A percentile compares a stretch with the other conserved stretches of the same genome.
Evolutionary conservation across 64 coral and sea anemone genomes (phyloP).

Genomic region (Platygyra sinensis): DNA sequence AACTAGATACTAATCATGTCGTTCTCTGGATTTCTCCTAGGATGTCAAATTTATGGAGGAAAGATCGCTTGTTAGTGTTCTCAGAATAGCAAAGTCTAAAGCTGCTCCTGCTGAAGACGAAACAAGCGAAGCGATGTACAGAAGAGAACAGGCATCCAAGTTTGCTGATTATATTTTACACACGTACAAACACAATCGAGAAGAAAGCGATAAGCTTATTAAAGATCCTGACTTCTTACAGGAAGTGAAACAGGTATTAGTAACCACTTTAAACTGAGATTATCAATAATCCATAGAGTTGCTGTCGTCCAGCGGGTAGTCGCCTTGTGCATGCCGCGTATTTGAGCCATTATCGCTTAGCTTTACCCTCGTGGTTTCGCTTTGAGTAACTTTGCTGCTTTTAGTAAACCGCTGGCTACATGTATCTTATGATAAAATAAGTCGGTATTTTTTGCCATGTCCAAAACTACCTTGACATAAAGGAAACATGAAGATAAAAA

Average conservation of each 20-base stretch:
- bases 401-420: too few relatives aligned
- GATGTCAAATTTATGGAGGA: constrained; percentile 75
- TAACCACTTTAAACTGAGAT: not conserved
- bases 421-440: too few relatives aligned
- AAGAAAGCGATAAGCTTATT: constrained; percentile 51
- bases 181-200: constrained; percentile 69
- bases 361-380: too few relatives aligned
- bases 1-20: not conserved
- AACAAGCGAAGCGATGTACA: not conserved
- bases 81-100: constrained; percentile 55
- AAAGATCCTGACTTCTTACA: constrained; percentile 64
- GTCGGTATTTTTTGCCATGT: too few relatives aligned
- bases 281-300: too few relatives aligned
- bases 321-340: too few relatives aligned
- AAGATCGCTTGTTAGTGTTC: constrained; percentile 56
- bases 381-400: too few relatives aligned
- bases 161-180: constrained; percentile 69
- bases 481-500: too few relatives aligned
- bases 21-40: constrained; percentile 28
- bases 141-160: constrained; percentile 9
- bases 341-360: too few relatives aligned
- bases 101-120: not conserved
- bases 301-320: too few relatives aligned
- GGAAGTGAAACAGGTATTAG: constrained; percentile 69
- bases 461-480: too few relatives aligned